These are phyloP conservation scores for Carollia perspicillata DNA, from an alignment of 2,113 vertebrate genomes.

Conservation along the genomic window DNA sequence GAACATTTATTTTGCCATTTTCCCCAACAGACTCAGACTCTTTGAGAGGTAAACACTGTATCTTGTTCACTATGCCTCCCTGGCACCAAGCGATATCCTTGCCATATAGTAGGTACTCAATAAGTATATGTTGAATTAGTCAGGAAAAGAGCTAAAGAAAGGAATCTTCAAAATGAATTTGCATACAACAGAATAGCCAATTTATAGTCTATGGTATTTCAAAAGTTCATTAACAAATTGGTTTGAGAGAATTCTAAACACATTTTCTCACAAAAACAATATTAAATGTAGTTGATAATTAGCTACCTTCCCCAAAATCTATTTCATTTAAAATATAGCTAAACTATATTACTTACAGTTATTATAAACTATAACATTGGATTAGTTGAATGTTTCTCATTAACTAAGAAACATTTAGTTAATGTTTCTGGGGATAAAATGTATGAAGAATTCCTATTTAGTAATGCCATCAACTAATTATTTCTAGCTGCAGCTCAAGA, in stretches of 20 bases:
- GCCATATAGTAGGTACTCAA: not conserved
- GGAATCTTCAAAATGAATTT: not conserved
- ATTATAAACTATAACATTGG: not conserved
- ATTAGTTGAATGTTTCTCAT: too few relatives aligned
- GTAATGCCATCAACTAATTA: not conserved
- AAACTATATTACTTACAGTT: conserved; percentile 12
- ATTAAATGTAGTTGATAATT: not conserved
- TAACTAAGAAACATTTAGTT: too few relatives aligned
- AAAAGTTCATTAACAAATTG: conserved; percentile 27
- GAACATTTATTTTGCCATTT: not conserved
- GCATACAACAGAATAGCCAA: not conserved
- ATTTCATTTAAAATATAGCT: not conserved
- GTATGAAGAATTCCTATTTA: not conserved
- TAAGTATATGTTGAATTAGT: not conserved
- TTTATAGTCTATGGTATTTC: not conserved
- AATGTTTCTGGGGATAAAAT: conserved; percentile 11
- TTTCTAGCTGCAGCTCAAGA: not conserved
- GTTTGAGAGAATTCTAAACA: not conserved
- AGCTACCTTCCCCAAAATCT: not conserved
- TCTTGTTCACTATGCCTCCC: not conserved
- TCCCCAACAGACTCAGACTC: not conserved
- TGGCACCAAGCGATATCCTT: not conserved
- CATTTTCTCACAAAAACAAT: conserved; percentile 10
- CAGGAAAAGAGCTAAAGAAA: conserved; percentile 6
- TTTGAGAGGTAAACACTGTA: not conserved